Conservation (phyloP, 2,888 invertebrate species). For the Drosophila melanosoma region DNA sequence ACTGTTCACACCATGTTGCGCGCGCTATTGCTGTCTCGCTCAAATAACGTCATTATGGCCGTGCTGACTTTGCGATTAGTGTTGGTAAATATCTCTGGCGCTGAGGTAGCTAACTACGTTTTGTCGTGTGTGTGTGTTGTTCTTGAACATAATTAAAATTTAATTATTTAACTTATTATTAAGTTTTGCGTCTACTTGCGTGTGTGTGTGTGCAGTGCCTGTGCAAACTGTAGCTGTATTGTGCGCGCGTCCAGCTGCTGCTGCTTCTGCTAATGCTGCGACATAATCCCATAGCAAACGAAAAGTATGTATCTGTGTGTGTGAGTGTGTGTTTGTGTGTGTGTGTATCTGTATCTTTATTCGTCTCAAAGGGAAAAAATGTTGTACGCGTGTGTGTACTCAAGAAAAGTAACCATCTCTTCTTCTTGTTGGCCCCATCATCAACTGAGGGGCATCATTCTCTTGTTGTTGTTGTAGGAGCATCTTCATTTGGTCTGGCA, state of each 20-base stretch:
- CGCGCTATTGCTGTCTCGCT: conserved; percentile 56
- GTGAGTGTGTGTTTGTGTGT: conserved; percentile 31
- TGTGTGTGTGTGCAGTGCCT: conserved; percentile 17
- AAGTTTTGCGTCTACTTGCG: conserved; percentile 60
- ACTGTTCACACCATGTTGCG: conserved; percentile 70
- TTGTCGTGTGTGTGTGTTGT: conserved; percentile 68
- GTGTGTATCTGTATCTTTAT: conserved; percentile 48
- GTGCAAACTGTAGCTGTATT: conserved; percentile 26
- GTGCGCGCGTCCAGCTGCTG: conserved; percentile 40
- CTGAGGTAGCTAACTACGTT: conserved; percentile 67
- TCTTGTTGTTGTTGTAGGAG: conserved; percentile 44
- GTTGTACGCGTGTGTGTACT: conserved; percentile 67
- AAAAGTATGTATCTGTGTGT: conserved; percentile 66
- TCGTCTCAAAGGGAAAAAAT: conserved; percentile 64
- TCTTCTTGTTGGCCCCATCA: conserved; percentile 46
- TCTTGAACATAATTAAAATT: conserved; percentile 75
- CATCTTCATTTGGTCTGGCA: conserved; percentile 65
- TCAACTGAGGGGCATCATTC: conserved; percentile 60
- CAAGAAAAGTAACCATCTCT: conserved; percentile 74
- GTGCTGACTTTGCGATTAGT: conserved; percentile 54
- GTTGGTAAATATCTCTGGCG: conserved; percentile 54
- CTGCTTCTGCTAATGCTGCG: conserved; percentile 39
- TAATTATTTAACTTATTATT: conserved; percentile 77
- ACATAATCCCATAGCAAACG: conserved; percentile 58
- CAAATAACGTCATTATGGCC: conserved; percentile 69